A percentile compares a stretch with the other conserved stretches of the same genome.
Conservation (phyloP, 2,113 vertebrate genomes). For the Chaetura pelagica region DNA sequence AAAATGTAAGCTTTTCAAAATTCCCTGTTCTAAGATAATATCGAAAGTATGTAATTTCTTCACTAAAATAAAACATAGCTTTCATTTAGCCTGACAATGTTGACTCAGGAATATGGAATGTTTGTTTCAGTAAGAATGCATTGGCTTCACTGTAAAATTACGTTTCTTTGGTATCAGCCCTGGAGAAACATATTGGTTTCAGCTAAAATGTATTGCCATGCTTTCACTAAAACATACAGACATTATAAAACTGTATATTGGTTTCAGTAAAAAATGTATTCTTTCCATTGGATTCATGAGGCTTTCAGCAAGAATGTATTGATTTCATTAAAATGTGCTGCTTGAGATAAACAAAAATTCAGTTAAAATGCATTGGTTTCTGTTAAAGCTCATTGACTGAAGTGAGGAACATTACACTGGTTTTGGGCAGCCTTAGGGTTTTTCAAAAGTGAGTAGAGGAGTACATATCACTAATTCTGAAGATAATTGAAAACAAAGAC, state of each 20-base stretch:
- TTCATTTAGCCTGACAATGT: slow-evolving; percentile 59
- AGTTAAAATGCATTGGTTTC: slow-evolving; percentile 82
- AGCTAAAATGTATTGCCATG: slow-evolving; percentile 73
- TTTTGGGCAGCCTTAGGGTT: slow-evolving; percentile 69
- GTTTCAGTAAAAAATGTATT: slow-evolving; percentile 78
- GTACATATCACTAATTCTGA: slow-evolving; percentile 66
- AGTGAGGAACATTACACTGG: slow-evolving; percentile 70
- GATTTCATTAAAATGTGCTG: slow-evolving; percentile 84
- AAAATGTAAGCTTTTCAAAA: slow-evolving; percentile 51
- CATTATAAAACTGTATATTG: slow-evolving; percentile 76
- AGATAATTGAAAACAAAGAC: slow-evolving; percentile 70
- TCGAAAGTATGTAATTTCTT: slow-evolving; percentile 50
- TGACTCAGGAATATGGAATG: slow-evolving; percentile 59
- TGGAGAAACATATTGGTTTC: slow-evolving; percentile 75
- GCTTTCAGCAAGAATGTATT: slow-evolving; percentile 82
- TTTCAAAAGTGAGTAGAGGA: slow-evolving; percentile 65
- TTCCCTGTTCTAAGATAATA: slow-evolving; percentile 35
- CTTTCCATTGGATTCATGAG: slow-evolving; percentile 77
- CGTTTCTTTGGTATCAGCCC: slow-evolving; percentile 59
- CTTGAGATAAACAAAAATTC: slow-evolving; percentile 84
- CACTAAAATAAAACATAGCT: slow-evolving; percentile 62
- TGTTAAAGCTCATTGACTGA: slow-evolving; percentile 81
- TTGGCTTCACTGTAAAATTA: slow-evolving; percentile 68
- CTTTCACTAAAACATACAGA: slow-evolving; percentile 78
- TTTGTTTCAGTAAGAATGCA: slow-evolving; percentile 69